A percentile compares a stretch with the other conserved stretches of the same genome.
These are phyloP conservation scores for Andrena minutula DNA, from an alignment of 2,888 invertebrate genomes.

Conservation along the genomic window DNA sequence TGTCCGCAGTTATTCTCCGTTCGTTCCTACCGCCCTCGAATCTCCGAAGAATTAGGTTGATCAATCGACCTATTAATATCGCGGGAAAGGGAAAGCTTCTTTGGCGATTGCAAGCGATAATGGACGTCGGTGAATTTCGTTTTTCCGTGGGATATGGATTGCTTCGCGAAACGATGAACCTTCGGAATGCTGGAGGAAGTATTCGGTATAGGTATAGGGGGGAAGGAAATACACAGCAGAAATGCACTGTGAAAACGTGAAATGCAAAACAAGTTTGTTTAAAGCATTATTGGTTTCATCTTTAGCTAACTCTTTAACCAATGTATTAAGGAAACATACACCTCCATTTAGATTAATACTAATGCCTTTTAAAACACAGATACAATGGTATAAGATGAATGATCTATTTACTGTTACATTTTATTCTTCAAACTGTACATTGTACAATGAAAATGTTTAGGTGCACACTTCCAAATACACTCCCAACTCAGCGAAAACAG, in stretches of 20 bases:
- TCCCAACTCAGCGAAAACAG: too few species aligned
- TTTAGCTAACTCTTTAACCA: too few species aligned
- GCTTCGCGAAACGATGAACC: not conserved
- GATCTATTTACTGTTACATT: too few species aligned
- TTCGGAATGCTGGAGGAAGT: not conserved
- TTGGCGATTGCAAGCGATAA: conserved; percentile 47
- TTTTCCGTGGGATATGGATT: conserved; percentile 2
- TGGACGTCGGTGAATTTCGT: conserved; percentile 33
- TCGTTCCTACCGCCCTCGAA: conserved; percentile 55
- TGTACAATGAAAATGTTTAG: too few species aligned
- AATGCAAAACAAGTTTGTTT: too few species aligned
- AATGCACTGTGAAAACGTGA: not conserved
- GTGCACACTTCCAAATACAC: too few species aligned
- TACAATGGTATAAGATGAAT: too few species aligned
- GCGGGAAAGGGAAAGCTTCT: conserved; percentile 28
- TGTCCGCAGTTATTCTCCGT: conserved; percentile 67
- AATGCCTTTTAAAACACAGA: too few species aligned
- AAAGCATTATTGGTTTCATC: too few species aligned
- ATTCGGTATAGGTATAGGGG: not conserved
- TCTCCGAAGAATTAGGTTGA: conserved; percentile 65
- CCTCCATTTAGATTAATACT: too few species aligned
- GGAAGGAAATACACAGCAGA: not conserved
- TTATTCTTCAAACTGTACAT: too few species aligned
- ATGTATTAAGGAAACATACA: too few species aligned
- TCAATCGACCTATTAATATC: conserved; percentile 55